Evolutionary conservation across 1,140 invertebrate genomes (phyloP).

Genomic region (Psix sp.): DNA sequence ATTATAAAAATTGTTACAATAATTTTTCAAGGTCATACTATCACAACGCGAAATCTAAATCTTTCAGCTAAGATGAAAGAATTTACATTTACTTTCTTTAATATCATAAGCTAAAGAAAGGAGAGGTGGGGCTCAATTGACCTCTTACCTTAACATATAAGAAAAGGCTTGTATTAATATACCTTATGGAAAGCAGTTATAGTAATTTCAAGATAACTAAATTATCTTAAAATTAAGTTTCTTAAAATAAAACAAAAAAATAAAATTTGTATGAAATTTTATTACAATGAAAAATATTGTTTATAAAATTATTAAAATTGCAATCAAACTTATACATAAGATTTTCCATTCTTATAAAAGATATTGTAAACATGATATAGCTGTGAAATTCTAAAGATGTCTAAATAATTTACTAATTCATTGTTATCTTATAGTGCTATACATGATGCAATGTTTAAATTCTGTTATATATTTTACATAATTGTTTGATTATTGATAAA

Average conservation of each 20-base stretch:
- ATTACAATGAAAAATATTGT: too few species aligned
- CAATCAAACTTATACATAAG: too few species aligned
- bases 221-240: too few species aligned
- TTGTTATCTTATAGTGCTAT: slow-evolving; percentile 20
- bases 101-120: neutral
- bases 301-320: too few species aligned
- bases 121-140: neutral
- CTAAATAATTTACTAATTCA: too few species aligned
- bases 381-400: too few species aligned
- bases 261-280: too few species aligned
- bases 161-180: neutral
- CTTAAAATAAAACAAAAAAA: slow-evolving; percentile 6
- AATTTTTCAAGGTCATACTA: slow-evolving; percentile 25
- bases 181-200: neutral
- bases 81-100: slow-evolving; percentile 1
- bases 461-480: neutral
- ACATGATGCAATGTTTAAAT: neutral
- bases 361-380: too few species aligned
- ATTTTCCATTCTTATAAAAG: too few species aligned
- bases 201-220: too few species aligned
- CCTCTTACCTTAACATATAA: slow-evolving; percentile 2
- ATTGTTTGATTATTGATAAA: slow-evolving; percentile 5
- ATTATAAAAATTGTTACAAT: slow-evolving; percentile 26
- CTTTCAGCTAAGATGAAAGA: neutral
- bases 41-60: too few species aligned